Percentiles rank a stretch among this genome's conserved stretches.
Conservation (phyloP, 2,797 vertebrate species). For the Microctenopoma stevenorrisi region DNA sequence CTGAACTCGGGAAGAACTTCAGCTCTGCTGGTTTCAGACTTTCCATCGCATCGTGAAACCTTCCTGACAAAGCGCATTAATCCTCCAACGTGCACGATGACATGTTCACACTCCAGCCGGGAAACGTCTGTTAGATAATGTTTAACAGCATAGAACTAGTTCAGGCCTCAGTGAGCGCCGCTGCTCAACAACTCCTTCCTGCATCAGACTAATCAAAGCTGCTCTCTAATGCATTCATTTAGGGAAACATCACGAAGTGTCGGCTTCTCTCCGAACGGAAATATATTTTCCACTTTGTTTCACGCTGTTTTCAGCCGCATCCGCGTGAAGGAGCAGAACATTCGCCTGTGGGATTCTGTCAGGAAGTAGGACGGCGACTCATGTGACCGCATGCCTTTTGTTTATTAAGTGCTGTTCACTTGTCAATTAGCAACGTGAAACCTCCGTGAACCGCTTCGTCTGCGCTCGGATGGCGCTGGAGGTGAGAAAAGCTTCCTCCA, state of each 20-base stretch:
- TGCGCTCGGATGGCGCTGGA: conserved; percentile 49
- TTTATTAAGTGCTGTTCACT: conserved; percentile 71
- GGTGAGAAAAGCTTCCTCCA: conserved; percentile 69
- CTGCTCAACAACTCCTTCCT: too few species aligned
- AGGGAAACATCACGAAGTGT: conserved; percentile 40
- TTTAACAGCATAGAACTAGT: too few species aligned
- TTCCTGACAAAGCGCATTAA: too few species aligned
- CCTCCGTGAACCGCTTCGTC: conserved; percentile 52
- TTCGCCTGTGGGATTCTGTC: conserved; percentile 50
- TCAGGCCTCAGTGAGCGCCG: too few species aligned
- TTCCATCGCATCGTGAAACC: too few species aligned
- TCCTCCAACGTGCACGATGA: too few species aligned
- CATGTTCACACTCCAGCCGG: too few species aligned
- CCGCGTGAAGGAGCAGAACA: conserved; percentile 35
- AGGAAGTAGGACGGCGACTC: conserved; percentile 53
- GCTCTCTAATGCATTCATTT: conserved; percentile 1
- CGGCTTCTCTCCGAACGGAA: conserved; percentile 10
- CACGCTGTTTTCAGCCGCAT: not conserved
- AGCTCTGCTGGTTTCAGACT: too few species aligned
- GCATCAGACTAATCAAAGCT: not conserved
- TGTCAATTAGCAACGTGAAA: conserved; percentile 72
- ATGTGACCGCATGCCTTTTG: conserved; percentile 51
- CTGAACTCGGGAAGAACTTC: too few species aligned
- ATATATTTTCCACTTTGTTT: conserved; percentile 2
- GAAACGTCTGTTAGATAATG: too few species aligned